A percentile compares a stretch with the other conserved stretches of the same genome.
Evolutionary conservation across 2,113 vertebrate species (phyloP).

Genomic region (Notechis scutatus): DNA sequence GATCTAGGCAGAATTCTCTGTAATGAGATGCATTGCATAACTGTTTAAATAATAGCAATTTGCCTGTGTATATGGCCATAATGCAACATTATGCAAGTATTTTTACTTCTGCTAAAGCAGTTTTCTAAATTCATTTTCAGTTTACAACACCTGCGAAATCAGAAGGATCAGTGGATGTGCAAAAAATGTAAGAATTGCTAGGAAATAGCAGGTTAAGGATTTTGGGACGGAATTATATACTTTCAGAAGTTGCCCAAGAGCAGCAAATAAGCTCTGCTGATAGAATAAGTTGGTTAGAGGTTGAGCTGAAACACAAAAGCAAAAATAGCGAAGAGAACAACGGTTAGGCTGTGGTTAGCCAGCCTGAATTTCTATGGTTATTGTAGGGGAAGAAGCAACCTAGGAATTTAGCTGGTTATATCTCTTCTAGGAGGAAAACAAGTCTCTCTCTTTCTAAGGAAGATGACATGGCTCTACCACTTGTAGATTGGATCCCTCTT

Average conservation of each 20-base stretch:
- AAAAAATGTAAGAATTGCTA: neutral
- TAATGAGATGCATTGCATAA: no score
- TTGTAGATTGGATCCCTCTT: neutral
- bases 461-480: neutral
- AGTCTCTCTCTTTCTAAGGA: neutral
- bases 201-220: neutral
- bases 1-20: neutral
- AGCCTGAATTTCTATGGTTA: slow-evolving; percentile 22
- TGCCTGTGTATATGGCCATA: neutral
- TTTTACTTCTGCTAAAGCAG: neutral
- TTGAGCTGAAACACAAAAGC: neutral
- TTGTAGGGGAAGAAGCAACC: neutral
- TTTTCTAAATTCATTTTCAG: neutral
- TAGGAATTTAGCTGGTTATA: slow-evolving; percentile 16
- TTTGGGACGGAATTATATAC: neutral
- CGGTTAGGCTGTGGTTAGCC: slow-evolving; percentile 26
- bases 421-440: neutral
- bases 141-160: neutral
- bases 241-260: neutral
- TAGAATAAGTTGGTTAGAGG: slow-evolving; percentile 1
- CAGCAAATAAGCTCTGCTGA: neutral
- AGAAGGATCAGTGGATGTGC: neutral
- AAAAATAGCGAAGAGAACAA: slow-evolving; percentile 23
- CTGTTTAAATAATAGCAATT: neutral
- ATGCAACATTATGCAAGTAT: neutral